phyloP scores from a whole-genome alignment of 2,888 invertebrate genomes.

The Ectemnius lituratus region DNA sequence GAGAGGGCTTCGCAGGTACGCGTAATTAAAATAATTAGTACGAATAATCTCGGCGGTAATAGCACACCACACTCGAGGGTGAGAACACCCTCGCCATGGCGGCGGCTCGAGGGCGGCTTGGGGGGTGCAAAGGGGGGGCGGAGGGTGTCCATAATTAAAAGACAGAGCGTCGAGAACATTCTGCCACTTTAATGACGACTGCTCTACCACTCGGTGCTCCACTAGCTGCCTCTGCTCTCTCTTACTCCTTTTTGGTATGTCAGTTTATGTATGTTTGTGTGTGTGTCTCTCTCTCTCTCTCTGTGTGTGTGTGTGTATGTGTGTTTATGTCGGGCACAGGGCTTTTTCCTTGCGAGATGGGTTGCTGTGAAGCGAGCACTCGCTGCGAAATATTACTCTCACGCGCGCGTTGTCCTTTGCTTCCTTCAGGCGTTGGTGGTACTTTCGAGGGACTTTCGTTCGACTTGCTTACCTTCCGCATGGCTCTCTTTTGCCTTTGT shows the following conservation, averaged over 20 bases:
- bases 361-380: too few species aligned
- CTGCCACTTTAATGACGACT: constrained; percentile 38
- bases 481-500: too few species aligned
- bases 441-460: too few species aligned
- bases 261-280: background rate
- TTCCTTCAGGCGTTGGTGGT: too few species aligned
- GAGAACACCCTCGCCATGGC: constrained; percentile 16
- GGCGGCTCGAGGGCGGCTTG: background rate
- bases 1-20: constrained; percentile 35
- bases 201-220: constrained; percentile 44
- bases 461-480: too few species aligned
- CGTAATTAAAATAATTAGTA: constrained; percentile 73
- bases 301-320: background rate
- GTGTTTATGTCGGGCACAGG: too few species aligned
- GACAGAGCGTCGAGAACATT: constrained; percentile 56
- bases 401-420: too few species aligned
- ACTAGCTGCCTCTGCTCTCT: constrained; percentile 9
- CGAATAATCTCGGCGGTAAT: constrained; percentile 70
- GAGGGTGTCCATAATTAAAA: constrained; percentile 68
- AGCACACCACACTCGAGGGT: constrained; percentile 58
- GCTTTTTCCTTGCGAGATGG: too few species aligned
- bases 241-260: background rate
- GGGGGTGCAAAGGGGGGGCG: constrained; percentile 17
- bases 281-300: too few species aligned
- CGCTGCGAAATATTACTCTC: too few species aligned